These are phyloP conservation scores for Copsychus sechellarum DNA, from an alignment of 2,113 vertebrate species.

Conservation along the genomic window DNA sequence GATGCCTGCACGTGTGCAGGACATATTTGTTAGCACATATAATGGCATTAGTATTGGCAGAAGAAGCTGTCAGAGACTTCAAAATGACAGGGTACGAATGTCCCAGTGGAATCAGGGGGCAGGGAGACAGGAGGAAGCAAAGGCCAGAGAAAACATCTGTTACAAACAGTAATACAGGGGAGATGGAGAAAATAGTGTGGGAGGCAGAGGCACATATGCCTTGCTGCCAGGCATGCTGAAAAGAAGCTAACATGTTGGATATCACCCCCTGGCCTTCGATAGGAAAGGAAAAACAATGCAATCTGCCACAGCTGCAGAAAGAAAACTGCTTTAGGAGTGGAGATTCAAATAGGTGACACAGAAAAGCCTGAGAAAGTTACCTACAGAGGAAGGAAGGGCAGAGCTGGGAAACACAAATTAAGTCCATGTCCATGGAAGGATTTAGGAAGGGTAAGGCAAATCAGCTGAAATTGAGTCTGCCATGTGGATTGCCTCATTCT, in stretches of 20 bases:
- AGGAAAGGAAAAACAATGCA: slow-evolving; percentile 27
- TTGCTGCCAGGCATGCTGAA: slow-evolving; percentile 26
- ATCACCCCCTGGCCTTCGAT: background rate
- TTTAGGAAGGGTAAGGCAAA: background rate
- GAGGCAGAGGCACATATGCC: slow-evolving; percentile 1
- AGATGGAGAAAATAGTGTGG: background rate
- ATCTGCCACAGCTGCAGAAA: slow-evolving; percentile 35
- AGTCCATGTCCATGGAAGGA: background rate
- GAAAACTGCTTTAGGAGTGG: background rate
- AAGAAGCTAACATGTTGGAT: background rate
- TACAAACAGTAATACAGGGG: background rate
- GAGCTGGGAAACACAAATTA: background rate
- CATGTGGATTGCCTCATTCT: background rate
- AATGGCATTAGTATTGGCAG: background rate
- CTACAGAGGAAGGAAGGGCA: slow-evolving; percentile 13
- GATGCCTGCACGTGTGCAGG: background rate
- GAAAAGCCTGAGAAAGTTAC: background rate
- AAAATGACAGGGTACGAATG: background rate
- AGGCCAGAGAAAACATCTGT: slow-evolving; percentile 51
- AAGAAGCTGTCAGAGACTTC: background rate
- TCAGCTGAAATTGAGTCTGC: background rate
- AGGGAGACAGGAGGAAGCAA: background rate
- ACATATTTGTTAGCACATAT: background rate
- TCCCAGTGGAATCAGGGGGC: background rate
- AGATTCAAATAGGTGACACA: background rate